Evolutionary conservation across 2,888 invertebrate genomes (phyloP).

Genomic region (Eupithecia subumbrata): DNA sequence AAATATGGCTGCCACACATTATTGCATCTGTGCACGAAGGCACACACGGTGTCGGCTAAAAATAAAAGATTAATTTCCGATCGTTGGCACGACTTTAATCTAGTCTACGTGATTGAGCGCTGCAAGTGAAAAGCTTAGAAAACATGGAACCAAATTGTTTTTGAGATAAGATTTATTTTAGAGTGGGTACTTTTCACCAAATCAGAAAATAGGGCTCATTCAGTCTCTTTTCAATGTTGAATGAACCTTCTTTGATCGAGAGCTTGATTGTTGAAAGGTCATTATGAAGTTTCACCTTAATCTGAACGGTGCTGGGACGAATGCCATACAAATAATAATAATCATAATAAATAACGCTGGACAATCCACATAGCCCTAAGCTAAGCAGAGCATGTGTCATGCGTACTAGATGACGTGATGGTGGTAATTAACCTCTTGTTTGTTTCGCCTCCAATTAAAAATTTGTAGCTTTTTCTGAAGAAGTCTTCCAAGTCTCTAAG

Average conservation of each 20-base stretch:
- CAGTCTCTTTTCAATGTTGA: background rate
- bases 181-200: background rate
- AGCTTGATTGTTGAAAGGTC: background rate
- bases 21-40: constrained; percentile 70
- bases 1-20: constrained; percentile 68
- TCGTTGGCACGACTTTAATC: constrained; percentile 66
- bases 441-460: background rate
- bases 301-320: background rate
- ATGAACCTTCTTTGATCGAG: background rate
- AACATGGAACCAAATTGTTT: constrained; percentile 24
- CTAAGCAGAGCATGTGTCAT: too few relatives aligned
- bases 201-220: background rate
- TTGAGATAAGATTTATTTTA: background rate
- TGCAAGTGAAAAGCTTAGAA: constrained; percentile 45
- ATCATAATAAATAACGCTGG: too few relatives aligned
- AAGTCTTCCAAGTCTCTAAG: background rate
- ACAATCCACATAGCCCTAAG: too few relatives aligned
- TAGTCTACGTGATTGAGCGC: constrained; percentile 54
- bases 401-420: too few relatives aligned
- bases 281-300: too few relatives aligned
- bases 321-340: background rate
- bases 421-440: background rate
- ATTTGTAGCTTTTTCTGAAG: background rate
- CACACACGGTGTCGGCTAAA: constrained; percentile 65
- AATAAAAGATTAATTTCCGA: constrained; percentile 80